Evolutionary conservation across 2,113 vertebrate species (phyloP), one percentile per base, ranked within the genome.

Genomic region (Pionites leucogaster): DNA sequence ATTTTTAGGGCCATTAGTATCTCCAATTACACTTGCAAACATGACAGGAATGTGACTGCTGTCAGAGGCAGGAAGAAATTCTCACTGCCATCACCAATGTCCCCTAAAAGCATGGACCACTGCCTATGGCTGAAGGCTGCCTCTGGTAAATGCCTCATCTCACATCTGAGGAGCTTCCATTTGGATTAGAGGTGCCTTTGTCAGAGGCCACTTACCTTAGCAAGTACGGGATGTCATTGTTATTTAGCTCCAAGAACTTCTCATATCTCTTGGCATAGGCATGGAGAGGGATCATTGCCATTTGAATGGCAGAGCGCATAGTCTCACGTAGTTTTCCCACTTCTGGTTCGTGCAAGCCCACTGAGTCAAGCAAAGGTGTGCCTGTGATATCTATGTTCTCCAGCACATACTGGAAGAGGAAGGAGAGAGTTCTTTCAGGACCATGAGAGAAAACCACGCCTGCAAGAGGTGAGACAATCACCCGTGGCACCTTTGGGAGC

Each of bases 241-340:
- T 99, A 95, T 98, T 97, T 33, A 99, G 98, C 72, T 99, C 98
- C 57, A 99, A 92, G 92, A 98, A 97, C 72, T 98, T 98, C 57
- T 97, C 91, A 3, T 98, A 99, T 95, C 98, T 96, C 92, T 93
- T 97, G 94, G 98, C 98, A 0, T 99, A 99, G 44, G 99, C 99
- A 76, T 92, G 97, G 68, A 99, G 98, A 14, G 99, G 99, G 81
- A 99, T 95, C 86, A 92, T 68, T 41, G 99, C 97, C 97, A 98
- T 98, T 14, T 33, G 87, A 44, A 99, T 80, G 35, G 98, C 98
- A 3, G 52, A 92, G 41, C 64, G 74, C 22, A 99, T 71, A 55
- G 82, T 59, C 17, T 98, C 96, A 31, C 98, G 98, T 33, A 99
- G 94, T 69, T 98, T 97, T 27, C 71, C 96, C 69, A 99, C 98